Conservation (phyloP, 92 coral and sea anemone genomes). For the Chrysogorgia sp. region DNA sequence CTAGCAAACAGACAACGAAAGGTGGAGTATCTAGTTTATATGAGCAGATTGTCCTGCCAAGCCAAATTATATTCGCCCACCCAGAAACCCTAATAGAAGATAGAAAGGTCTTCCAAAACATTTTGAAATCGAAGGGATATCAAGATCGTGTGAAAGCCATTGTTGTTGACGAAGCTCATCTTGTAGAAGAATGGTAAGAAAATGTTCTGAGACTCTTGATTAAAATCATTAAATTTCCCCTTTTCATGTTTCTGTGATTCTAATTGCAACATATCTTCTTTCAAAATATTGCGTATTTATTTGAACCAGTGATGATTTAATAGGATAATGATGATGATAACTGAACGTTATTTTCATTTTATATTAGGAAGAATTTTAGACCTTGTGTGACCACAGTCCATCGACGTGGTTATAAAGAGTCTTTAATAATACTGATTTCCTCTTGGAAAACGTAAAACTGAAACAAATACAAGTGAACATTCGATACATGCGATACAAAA, state of each 20-base stretch:
- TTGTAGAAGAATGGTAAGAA: too few species aligned
- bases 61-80: conserved; percentile 12
- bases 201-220: background rate
- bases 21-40: too few species aligned
- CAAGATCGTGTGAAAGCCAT: conserved; percentile 5
- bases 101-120: too few species aligned
- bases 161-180: conserved; percentile 32
- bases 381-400: too few species aligned
- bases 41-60: too few species aligned
- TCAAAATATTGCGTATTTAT: background rate
- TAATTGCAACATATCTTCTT: background rate
- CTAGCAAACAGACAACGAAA: background rate
- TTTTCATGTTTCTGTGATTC: too few species aligned
- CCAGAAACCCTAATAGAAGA: conserved; percentile 7
- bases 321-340: background rate
- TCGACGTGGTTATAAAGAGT: too few species aligned
- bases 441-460: too few species aligned
- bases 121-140: background rate
- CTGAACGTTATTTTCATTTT: background rate
- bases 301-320: background rate
- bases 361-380: conserved; percentile 46
- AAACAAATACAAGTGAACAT: too few species aligned
- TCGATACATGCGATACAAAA: too few species aligned
- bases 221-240: background rate
- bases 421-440: too few species aligned